Evolutionary conservation across 2,113 vertebrate species (phyloP), one percentile per base, ranked within the genome.

Genomic region (Gobius niger): DNA sequence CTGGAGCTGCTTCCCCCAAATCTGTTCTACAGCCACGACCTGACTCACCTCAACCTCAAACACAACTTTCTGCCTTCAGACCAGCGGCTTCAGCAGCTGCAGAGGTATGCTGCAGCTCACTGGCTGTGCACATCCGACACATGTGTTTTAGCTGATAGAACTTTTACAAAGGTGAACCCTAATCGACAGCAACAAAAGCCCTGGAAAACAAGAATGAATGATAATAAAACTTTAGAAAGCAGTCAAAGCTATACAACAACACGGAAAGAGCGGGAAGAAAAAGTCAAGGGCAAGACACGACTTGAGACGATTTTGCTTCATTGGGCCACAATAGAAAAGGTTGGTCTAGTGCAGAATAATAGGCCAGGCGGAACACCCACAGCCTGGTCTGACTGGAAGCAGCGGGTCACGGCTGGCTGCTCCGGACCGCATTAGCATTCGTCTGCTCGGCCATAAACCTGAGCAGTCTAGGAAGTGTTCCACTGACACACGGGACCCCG

Each of bases 21-120:
- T 80, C 93, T 99, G 70, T 98, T 98, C 90, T 99, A 96, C 83
- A 99, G 98, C 91, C 97, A 98, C 82, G 98, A 99, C 89, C 95
- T 99, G 82, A 99, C 98, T 75, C 98, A 99, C 88, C 97, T 99
- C 86, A 99, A 99, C 87, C 93, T 99, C 80, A 99, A 99, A 88
- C 97, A 98, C 82, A 99, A 99, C 91, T 97, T 98, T 83, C 91
- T 99, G 81, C 91, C 93, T 1, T 80, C 92, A 60, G 93, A 92
- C 77, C 90, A 93, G 80, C 92, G 93, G 0, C 93, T 98, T 73
- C 91, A 84, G 67, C 96, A 96, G 67, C 92, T 99, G 68, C 96
- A 96, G 86, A 97, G 97, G 98, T 97, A 93, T 63, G 44, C 16
- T 47, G 6, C 49, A 4, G 13, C 40, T n/a, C 15, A 44, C 18